Percentiles rank a stretch among this genome's conserved stretches.
Conservation (phyloP, 2,113 vertebrate genomes). For the Gnathonemus echidnorhynchus region DNA sequence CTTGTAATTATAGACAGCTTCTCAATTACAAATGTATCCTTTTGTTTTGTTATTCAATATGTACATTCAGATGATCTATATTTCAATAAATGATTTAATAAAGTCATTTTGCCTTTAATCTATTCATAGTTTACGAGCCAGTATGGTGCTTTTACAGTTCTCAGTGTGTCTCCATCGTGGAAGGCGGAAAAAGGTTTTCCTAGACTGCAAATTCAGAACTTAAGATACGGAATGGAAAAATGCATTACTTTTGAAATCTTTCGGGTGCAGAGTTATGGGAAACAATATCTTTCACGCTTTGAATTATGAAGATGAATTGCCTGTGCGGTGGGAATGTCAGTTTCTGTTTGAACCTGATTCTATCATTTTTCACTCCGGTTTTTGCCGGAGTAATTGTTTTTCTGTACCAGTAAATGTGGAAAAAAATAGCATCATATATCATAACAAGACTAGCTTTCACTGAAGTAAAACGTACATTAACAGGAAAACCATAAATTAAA, state of each 20-base stretch:
- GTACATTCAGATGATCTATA: slow-evolving; percentile 74
- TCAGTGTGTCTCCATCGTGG: neutral
- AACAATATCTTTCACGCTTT: neutral
- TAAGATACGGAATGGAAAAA: neutral
- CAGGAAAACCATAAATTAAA: neutral
- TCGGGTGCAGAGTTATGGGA: neutral
- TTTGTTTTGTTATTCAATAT: slow-evolving; percentile 55
- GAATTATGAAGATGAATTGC: neutral
- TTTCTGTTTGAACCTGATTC: neutral
- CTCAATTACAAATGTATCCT: slow-evolving; percentile 53
- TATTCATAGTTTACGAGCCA: neutral
- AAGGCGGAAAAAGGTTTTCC: neutral
- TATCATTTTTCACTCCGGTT: neutral
- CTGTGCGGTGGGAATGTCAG: neutral
- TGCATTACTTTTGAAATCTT: neutral
- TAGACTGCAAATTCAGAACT: neutral
- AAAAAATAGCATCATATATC: neutral
- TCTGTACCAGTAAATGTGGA: neutral
- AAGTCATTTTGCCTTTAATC: slow-evolving; percentile 32
- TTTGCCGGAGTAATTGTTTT: neutral
- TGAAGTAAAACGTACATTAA: neutral
- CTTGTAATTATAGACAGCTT: slow-evolving; percentile 55
- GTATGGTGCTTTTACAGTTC: neutral
- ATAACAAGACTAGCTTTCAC: neutral
- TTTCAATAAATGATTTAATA: slow-evolving; percentile 73